These are phyloP conservation scores for Helogale parvula DNA, from an alignment of 2,113 vertebrate genomes.

Conservation along the genomic window DNA sequence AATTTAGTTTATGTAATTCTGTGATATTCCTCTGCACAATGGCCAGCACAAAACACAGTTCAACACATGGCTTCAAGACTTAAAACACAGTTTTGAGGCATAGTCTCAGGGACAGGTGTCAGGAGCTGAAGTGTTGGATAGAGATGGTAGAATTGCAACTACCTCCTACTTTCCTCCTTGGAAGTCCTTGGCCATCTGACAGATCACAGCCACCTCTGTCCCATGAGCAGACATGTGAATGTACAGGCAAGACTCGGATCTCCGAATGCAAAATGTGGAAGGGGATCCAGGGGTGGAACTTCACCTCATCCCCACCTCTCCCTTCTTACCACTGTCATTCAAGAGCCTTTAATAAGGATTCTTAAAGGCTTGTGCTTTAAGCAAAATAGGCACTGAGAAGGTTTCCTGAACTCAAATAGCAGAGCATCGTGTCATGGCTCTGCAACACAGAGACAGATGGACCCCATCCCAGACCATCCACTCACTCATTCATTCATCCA, in stretches of 20 bases:
- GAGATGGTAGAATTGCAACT: not conserved
- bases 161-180: not conserved
- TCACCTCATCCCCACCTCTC: not conserved
- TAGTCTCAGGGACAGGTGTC: not conserved
- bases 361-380: not conserved
- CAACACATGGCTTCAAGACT: not conserved
- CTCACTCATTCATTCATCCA: not conserved
- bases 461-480: not conserved
- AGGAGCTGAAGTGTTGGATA: not conserved
- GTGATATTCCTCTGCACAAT: not conserved
- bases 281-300: not conserved
- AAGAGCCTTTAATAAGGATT: not conserved
- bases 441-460: not conserved
- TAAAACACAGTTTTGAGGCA: not conserved
- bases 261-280: not conserved
- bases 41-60: not conserved
- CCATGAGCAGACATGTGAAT: not conserved
- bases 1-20: slow-evolving; percentile 47
- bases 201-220: not conserved
- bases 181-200: no score
- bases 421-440: not conserved
- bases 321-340: not conserved
- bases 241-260: not conserved
- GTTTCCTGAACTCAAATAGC: not conserved
- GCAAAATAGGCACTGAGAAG: not conserved